phyloP scores from a whole-genome alignment of 2,888 invertebrate genomes.

The Tenodera sinensis region DNA sequence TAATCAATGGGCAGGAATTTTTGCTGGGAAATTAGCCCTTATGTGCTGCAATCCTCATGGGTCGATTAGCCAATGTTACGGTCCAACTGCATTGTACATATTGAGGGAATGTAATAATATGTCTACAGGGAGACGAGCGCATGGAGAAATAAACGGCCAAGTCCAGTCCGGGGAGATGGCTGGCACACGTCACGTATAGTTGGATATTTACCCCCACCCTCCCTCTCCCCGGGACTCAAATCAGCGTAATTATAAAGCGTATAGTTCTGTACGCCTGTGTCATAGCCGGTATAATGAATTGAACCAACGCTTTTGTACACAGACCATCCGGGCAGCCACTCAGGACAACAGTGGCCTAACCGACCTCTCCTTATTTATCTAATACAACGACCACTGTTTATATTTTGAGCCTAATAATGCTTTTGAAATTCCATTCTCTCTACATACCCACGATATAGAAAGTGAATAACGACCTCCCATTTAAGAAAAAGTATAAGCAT shows the following conservation, averaged over 20 bases:
- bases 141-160: slow-evolving; percentile 5
- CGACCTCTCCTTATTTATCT: neutral
- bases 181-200: slow-evolving; percentile 18
- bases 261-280: slow-evolving; percentile 3
- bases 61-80: slow-evolving; percentile 17
- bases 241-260: slow-evolving; percentile 24
- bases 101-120: slow-evolving; percentile 17
- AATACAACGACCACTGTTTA: no score
- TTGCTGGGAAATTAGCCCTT: neutral
- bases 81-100: slow-evolving; percentile 10
- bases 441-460: no score
- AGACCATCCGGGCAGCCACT: neutral
- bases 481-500: no score
- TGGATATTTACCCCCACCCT: slow-evolving; percentile 5
- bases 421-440: no score
- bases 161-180: neutral
- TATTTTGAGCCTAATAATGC: no score
- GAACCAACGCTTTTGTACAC: slow-evolving; percentile 20
- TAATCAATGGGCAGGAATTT: neutral
- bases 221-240: slow-evolving; percentile 14
- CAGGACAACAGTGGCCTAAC: neutral
- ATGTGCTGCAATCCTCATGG: neutral
- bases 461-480: no score
- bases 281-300: slow-evolving; percentile 21
- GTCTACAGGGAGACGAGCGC: neutral